Conservation (phyloP, 2,113 vertebrate species). For the Pseudonaja textilis region DNA sequence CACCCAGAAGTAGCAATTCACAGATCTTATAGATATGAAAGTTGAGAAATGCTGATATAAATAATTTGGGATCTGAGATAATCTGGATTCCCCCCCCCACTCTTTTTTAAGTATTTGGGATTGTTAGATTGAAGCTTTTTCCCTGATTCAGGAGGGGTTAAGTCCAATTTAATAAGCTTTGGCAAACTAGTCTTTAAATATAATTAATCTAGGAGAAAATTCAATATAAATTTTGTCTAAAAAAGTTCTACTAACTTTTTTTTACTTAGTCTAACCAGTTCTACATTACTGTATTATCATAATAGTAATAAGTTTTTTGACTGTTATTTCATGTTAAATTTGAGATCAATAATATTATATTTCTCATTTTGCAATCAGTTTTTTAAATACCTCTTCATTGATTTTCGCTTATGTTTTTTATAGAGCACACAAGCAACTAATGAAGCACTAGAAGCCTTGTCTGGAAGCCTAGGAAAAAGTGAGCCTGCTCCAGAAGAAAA, state of each 20-base stretch:
- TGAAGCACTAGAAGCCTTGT: constrained; percentile 68
- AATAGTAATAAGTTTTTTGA: not conserved
- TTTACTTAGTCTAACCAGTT: not conserved
- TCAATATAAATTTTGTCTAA: not conserved
- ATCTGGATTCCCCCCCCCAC: not conserved
- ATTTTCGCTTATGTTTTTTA: not conserved
- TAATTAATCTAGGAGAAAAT: not conserved
- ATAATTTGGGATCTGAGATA: not conserved
- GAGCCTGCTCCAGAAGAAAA: constrained; percentile 60
- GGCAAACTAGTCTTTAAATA: not conserved
- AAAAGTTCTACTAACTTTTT: not conserved
- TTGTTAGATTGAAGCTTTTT: not conserved
- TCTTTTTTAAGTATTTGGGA: not conserved
- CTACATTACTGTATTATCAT: not conserved
- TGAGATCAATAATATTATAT: not conserved
- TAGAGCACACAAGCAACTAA: constrained; percentile 43
- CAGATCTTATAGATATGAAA: not conserved
- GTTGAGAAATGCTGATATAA: not conserved
- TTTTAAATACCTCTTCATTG: not conserved
- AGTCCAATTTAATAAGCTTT: not conserved
- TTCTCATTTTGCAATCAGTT: not conserved
- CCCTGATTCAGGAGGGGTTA: not conserved
- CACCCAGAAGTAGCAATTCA: not conserved
- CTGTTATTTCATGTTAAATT: not conserved
- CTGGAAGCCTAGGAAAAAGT: constrained; percentile 63